Conservation (phyloP, 2,113 vertebrate genomes). For the Thamnaconus septentrionalis region DNA sequence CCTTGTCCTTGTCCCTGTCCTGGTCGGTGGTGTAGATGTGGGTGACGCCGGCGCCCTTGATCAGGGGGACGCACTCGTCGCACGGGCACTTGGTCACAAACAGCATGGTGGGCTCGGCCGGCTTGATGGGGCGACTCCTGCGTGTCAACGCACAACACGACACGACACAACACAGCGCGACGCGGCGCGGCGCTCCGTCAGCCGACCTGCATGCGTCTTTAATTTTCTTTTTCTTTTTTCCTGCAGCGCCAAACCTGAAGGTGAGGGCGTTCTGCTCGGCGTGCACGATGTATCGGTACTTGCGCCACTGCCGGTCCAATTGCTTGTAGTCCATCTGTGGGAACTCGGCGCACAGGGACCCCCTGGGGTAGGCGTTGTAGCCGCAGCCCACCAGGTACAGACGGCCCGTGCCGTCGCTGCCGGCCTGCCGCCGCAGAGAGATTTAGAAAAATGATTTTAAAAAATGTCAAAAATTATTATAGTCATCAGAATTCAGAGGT, state of each 20-base stretch:
- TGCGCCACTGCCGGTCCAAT: slow-evolving; percentile 87
- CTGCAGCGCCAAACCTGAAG: slow-evolving; percentile 81
- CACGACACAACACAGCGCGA: too few species aligned
- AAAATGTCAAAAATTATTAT: too few species aligned
- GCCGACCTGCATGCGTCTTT: background rate
- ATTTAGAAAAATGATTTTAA: rapidly evolving
- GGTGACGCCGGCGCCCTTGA: slow-evolving; percentile 89
- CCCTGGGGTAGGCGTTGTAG: slow-evolving; percentile 93
- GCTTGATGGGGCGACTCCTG: slow-evolving; percentile 86
- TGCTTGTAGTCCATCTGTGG: slow-evolving; percentile 94
- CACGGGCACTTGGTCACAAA: slow-evolving; percentile 96
- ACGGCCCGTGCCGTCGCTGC: slow-evolving; percentile 82
- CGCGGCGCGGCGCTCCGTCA: too few species aligned
- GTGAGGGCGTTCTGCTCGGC: slow-evolving; percentile 95
- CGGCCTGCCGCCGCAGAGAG: slow-evolving; percentile 58
- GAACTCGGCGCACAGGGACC: slow-evolving; percentile 91
- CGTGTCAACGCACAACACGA: too few species aligned
- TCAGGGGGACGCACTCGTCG: slow-evolving; percentile 93
- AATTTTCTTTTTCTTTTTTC: background rate
- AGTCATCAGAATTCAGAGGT: too few species aligned
- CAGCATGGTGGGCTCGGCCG: slow-evolving; percentile 86
- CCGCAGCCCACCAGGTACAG: slow-evolving; percentile 91
- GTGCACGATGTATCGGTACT: slow-evolving; percentile 94
- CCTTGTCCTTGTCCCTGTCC: slow-evolving; percentile 90
- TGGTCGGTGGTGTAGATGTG: slow-evolving; percentile 90